Percentiles rank a stretch among this genome's conserved stretches.
phyloP scores from a whole-genome alignment of 2,888 invertebrate species.

The Pterostichus niger region DNA sequence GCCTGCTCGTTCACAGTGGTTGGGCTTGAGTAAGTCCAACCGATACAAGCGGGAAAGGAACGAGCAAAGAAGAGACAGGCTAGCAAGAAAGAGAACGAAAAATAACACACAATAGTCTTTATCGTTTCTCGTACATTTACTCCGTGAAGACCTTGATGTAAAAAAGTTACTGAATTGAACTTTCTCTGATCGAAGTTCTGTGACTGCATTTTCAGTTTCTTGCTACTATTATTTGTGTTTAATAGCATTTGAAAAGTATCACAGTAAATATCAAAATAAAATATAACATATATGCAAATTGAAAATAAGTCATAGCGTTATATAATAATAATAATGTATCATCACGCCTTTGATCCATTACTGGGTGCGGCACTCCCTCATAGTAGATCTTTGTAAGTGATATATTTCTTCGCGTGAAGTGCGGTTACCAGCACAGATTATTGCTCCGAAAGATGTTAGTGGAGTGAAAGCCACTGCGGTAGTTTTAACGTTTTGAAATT shows the following conservation, averaged over 20 bases:
- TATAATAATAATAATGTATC: no score
- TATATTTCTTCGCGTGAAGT: no score
- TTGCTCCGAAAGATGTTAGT: no score
- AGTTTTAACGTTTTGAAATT: no score
- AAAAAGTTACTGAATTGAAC: slow-evolving; percentile 56
- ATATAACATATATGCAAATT: no score
- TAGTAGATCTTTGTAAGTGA: no score
- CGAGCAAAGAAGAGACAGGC: not conserved
- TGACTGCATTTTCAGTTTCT: not conserved
- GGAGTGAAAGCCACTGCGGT: no score
- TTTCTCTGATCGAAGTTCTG: slow-evolving; percentile 22
- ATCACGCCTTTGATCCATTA: no score
- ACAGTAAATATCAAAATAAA: no score
- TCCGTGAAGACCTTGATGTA: slow-evolving; percentile 58
- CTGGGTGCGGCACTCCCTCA: no score
- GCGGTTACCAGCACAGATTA: no score
- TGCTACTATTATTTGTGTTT: not conserved
- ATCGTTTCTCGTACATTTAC: slow-evolving; percentile 64
- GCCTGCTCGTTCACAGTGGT: slow-evolving; percentile 30
- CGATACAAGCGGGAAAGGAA: slow-evolving; percentile 33
- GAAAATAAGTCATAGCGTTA: no score
- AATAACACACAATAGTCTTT: slow-evolving; percentile 63
- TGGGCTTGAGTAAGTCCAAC: slow-evolving; percentile 21
- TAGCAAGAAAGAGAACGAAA: slow-evolving; percentile 40
- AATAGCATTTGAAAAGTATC: not conserved